Base-by-base conservation (phyloP, 2,888 invertebrate species). In the Malthinus flaveolus region DNA sequence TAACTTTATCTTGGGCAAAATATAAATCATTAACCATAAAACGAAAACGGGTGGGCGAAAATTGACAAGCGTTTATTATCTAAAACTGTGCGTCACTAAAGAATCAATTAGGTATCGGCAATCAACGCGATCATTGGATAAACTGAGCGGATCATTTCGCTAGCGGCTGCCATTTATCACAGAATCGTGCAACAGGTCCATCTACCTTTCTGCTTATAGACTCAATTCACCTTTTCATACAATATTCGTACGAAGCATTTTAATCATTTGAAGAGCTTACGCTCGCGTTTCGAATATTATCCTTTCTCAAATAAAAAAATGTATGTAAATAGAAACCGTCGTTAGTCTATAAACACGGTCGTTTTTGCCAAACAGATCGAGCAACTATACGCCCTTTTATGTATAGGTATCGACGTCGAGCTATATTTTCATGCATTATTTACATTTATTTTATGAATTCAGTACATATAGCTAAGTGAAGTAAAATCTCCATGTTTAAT, bases 181-280 rank as follows among this genome's bases (percentile, higher is more conserved):
- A 49, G 59, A 54, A 54, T 48, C 23, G 52, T 57, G 65, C 68
- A 68, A 68, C 68, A 68, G 68, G 68, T 68, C 59, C 49, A 44
- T 54, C 52, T 52, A 57, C 59, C 59, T 52, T 61, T 64, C 64
- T 62, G 61, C 63, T 61, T 63, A 63, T 58, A 50, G 56, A 33
- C 49, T 55, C 53, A 53, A 56, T 54, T 49, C 39, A 44, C 53
- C 53, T 62, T 64, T 42, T 15, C 39, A 42, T 23, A 42, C 23
- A 42, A 42, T 42, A 42, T 42, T 42, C 39, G 15, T 42, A 9
- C 23, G 23, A 15, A 42, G 23, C 39, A 42, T 42, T 42, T 42
- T 42, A 42, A 42, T 23, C 39, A 15, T 42, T 42, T 23, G 23
- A 23, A 23, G 23, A 23, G 23, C 23, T 23, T 42, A 59, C 54